Evolutionary conservation across 2,797 vertebrate genomes (phyloP).

Genomic region (Sebastiscus tertius): DNA sequence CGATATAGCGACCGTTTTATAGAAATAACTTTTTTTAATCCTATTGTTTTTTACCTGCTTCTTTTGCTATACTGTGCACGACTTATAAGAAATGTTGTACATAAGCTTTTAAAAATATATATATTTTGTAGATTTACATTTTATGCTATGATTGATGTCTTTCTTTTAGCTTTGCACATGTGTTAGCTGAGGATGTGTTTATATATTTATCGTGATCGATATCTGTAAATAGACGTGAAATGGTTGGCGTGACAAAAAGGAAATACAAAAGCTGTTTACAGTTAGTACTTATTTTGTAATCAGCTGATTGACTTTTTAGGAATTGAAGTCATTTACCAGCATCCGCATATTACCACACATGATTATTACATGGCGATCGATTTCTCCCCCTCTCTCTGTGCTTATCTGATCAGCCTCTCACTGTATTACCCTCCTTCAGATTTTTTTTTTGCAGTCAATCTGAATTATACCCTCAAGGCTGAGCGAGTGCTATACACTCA

Average conservation of each 20-base stretch:
- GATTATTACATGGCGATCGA: background rate
- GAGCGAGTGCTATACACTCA: slow-evolving; percentile 21
- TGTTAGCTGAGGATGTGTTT: background rate
- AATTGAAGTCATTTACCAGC: background rate
- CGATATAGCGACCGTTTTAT: too few relatives aligned
- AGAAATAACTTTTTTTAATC: too few relatives aligned
- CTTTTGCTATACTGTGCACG: too few relatives aligned
- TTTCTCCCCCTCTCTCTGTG: background rate
- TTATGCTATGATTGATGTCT: background rate
- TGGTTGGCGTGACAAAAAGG: background rate
- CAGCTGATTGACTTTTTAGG: background rate
- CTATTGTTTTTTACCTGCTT: too few relatives aligned
- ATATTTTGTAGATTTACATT: too few relatives aligned
- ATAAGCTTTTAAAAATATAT: too few relatives aligned
- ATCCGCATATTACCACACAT: background rate
- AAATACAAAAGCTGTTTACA: background rate
- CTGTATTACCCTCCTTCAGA: slow-evolving; percentile 1
- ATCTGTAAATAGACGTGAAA: background rate
- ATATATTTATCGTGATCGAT: too few relatives aligned
- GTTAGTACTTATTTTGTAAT: background rate
- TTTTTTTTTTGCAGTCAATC: slow-evolving; percentile 16
- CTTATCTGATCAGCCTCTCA: slow-evolving; percentile 13
- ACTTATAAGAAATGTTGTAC: too few relatives aligned
- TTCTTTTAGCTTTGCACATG: background rate
- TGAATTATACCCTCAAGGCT: slow-evolving; percentile 34